Base-by-base conservation (phyloP, 2,113 vertebrate genomes). In the Melanotaenia duboulayi region DNA sequence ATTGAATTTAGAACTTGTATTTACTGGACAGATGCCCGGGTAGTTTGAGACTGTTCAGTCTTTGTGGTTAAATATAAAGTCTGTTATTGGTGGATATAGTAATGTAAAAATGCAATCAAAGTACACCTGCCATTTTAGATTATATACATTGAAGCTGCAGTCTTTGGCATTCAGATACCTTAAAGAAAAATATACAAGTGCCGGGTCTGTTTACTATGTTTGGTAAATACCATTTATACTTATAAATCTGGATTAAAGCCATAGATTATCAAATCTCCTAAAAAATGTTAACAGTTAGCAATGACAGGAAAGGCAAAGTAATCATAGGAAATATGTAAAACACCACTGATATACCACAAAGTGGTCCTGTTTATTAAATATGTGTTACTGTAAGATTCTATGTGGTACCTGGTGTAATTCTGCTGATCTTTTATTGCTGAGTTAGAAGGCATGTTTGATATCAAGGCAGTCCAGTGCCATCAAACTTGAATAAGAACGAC, bases 11-110 rank as follows among this genome's bases (percentile, higher is more conserved):
- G 63, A 71, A 72, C 35, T 59, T 60, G 55, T 40, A 89, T 89
- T 85, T 71, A 87, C 65, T 66, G 55, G 82, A 80, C 86, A 89
- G 80, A 84, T 84, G 78, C 77, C 81, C 62, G 39, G 44, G 71
- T 76, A 32, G 70, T 82, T 86, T 81, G 85, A 72, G 55, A 67
- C 35, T 62, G n/a, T 35, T 67, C 19, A 3, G 11, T 17, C 78
- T 59, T 42, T 71, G 32, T 24, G 37, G 19, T 61, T 50, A 13
- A 22, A 81, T 24, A 25, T 39, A 50, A 48, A 82, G 56, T 71
- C 73, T 62, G 22, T 66, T 75, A 10, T 62, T 48, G 64, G 39
- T 71, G 46, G 17, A 62, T 60, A 63, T 71, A 61, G 50, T 49
- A 55, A 78, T 71, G 23, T 24, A 42, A 62, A 71, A 52, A 32